A percentile compares a stretch with the other conserved stretches of the same genome.
Evolutionary conservation across 1,140 invertebrate genomes (phyloP).

Genomic region (Campoletis sonorensis): DNA sequence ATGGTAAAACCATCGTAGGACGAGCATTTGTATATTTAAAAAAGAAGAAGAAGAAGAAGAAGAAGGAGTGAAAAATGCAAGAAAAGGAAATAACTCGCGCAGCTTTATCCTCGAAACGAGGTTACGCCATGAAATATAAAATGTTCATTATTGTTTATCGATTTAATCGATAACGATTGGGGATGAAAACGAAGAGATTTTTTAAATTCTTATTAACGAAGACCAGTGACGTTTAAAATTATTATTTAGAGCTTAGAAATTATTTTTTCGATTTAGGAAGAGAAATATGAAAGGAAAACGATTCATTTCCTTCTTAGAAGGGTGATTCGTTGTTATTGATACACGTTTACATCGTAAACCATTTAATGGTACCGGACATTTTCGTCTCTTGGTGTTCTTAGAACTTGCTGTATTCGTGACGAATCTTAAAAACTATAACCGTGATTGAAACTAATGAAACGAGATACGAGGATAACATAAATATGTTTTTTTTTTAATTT

Average conservation of each 20-base stretch:
- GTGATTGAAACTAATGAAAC: not conserved
- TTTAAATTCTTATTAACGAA: slow-evolving; percentile 42
- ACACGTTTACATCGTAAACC: slow-evolving; percentile 12
- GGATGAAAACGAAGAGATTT: slow-evolving; percentile 33
- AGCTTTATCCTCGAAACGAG: slow-evolving; percentile 30
- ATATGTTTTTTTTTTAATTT: not conserved
- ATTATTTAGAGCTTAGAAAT: slow-evolving; percentile 31
- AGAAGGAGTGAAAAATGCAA: not conserved
- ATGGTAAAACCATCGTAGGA: slow-evolving; percentile 20
- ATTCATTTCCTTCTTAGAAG: slow-evolving; percentile 27
- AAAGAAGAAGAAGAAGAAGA: not conserved
- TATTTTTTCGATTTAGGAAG: slow-evolving; percentile 23
- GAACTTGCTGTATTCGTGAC: slow-evolving; percentile 22
- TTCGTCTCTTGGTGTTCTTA: slow-evolving; percentile 11
- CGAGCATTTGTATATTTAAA: not conserved
- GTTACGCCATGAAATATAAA: not conserved
- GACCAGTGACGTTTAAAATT: slow-evolving; percentile 43
- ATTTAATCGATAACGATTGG: slow-evolving; percentile 44
- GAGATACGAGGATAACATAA: not conserved
- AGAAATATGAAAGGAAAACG: not conserved
- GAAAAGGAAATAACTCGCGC: slow-evolving; percentile 13
- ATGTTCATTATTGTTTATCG: not conserved
- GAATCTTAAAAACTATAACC: not conserved
- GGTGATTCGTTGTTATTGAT: slow-evolving; percentile 10
- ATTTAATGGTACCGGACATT: slow-evolving; percentile 27